phyloP scores from a whole-genome alignment of 1,140 invertebrate genomes.

The Copidosoma floridanum region DNA sequence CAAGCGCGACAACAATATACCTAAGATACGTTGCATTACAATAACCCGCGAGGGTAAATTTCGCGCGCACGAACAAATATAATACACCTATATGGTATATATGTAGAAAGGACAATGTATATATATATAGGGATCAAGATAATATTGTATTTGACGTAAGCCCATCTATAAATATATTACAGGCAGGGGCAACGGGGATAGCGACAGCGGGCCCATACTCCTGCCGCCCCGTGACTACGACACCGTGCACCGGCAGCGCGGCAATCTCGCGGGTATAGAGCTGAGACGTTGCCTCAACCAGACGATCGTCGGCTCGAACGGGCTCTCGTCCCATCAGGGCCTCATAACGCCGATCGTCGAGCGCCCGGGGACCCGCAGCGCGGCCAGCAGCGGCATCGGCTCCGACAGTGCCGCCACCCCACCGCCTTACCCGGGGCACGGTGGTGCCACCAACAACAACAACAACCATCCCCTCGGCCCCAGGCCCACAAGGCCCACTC shows the following conservation, averaged over 20 bases:
- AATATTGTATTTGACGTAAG: no score
- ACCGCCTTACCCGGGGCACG: slow-evolving; percentile 50
- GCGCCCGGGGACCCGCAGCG: slow-evolving; percentile 51
- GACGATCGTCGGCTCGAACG: slow-evolving; percentile 66
- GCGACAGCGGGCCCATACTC: slow-evolving; percentile 73
- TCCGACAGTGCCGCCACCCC: slow-evolving; percentile 84
- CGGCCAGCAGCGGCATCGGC: slow-evolving; percentile 72
- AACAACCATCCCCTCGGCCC: slow-evolving; percentile 47
- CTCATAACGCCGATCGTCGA: slow-evolving; percentile 4
- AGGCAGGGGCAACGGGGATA: slow-evolving; percentile 50
- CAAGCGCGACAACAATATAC: no score
- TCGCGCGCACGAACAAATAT: background rate
- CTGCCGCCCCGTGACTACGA: slow-evolving; percentile 92
- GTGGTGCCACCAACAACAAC: no score
- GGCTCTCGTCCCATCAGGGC: slow-evolving; percentile 8
- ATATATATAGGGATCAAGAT: no score
- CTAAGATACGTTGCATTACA: no score
- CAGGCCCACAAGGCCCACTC: slow-evolving; percentile 49
- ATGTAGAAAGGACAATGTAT: no score
- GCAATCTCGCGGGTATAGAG: slow-evolving; percentile 80
- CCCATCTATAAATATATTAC: slow-evolving; percentile 1
- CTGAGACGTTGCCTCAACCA: slow-evolving; percentile 69
- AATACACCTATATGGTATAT: background rate
- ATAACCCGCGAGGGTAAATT: no score
- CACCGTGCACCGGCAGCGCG: slow-evolving; percentile 79